A percentile compares a stretch with the other conserved stretches of the same genome.
Evolutionary conservation across 2,888 invertebrate species (phyloP).

Genomic region (Erannis defoliaria): DNA sequence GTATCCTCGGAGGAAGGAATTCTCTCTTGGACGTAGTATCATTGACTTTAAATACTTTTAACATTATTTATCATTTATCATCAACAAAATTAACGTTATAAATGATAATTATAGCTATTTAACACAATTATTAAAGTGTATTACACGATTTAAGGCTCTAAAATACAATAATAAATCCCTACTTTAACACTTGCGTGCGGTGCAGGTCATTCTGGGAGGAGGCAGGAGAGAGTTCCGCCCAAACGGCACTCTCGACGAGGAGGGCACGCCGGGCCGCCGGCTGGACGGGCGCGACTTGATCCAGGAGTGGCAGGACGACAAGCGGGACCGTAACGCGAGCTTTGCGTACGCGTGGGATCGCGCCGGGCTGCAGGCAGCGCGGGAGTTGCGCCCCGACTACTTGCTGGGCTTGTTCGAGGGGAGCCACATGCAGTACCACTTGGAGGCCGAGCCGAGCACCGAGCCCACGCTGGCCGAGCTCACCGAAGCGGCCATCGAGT

Average conservation of each 20-base stretch:
- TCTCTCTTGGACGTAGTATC: too few species aligned
- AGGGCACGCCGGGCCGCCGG: slow-evolving; percentile 75
- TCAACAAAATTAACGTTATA: too few species aligned
- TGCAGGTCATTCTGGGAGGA: slow-evolving; percentile 90
- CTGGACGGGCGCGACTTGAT: slow-evolving; percentile 89
- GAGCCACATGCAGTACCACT: slow-evolving; percentile 89
- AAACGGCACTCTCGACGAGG: slow-evolving; percentile 80
- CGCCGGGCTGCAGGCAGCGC: slow-evolving; percentile 78
- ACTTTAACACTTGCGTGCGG: too few species aligned
- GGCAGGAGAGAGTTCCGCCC: slow-evolving; percentile 89
- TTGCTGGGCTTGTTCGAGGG: slow-evolving; percentile 88
- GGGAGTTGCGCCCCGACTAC: slow-evolving; percentile 85
- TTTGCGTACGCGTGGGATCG: slow-evolving; percentile 87
- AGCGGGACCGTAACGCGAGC: slow-evolving; percentile 64
- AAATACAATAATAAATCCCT: too few species aligned
- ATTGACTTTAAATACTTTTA: too few species aligned
- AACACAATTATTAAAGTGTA: too few species aligned
- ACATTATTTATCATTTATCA: too few species aligned
- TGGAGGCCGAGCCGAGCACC: slow-evolving; percentile 78
- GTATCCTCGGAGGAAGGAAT: too few species aligned
- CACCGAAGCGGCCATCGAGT: slow-evolving; percentile 88
- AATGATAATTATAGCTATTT: too few species aligned
- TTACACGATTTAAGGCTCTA: too few species aligned
- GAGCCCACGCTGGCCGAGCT: slow-evolving; percentile 81
- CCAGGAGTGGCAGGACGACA: slow-evolving; percentile 87